Base-by-base conservation (phyloP, 1,140 invertebrate species). In the Solen grandis region DNA sequence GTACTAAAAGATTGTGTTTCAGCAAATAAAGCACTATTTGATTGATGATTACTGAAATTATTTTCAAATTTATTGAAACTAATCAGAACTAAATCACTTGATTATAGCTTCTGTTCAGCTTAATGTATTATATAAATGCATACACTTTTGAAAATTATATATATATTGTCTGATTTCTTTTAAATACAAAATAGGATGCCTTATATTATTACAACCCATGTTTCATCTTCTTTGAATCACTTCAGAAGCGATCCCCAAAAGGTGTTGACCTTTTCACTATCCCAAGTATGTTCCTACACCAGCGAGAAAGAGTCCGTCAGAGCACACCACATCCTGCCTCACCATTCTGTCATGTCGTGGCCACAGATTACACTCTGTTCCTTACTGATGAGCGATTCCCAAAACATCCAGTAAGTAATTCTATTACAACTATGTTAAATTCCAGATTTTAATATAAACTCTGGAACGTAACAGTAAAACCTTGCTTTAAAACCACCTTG, bases 361-460 rank as follows among this genome's bases (percentile, higher is more conserved):
- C 85, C 19, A 83, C 84, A 31, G 85, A 88, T 52, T 85, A 82
- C 52, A 77, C 65, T 8, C 55, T 88, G 0, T 60, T 88, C 29
- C 22, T 88, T 5, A 13, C 84, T 31, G 87, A 88, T 72, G 74
- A 88, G 54, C 52, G 87, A 46, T 86, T 86, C 35, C 83, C 81
- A 19, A 74, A 77, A 25, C 41, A 77, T 35, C 85, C 85, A 14
- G 87, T 88, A 82, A 82, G 86, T 82, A 41, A 27, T 19, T 35
- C 29, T 25, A 25, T 41, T 16, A n/a, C n/a, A n/a, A n/a, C n/a
- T n/a, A n/a, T n/a, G n/a, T n/a, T n/a, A n/a, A n/a, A n/a, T n/a
- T n/a, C n/a, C n/a, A n/a, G n/a, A n/a, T n/a, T n/a, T n/a, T n/a
- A n/a, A n/a, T n/a, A n/a, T n/a, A n/a, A n/a, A n/a, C n/a, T n/a